A percentile compares a stretch with the other conserved stretches of the same genome.
These are phyloP conservation scores for Hypocryptadius cinnamomeus DNA, from an alignment of 2,113 vertebrate genomes.

Conservation along the genomic window DNA sequence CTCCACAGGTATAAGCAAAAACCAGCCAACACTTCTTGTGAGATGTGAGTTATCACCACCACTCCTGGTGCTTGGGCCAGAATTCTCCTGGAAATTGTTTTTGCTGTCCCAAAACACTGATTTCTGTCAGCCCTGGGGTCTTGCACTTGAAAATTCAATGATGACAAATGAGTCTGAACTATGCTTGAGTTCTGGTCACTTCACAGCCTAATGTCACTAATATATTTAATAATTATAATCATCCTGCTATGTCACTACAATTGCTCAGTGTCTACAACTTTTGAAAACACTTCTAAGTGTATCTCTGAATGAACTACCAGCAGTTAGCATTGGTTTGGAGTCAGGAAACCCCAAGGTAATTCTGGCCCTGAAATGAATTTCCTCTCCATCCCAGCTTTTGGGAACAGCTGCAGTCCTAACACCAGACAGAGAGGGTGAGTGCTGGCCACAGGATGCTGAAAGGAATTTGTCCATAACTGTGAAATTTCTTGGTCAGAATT, in stretches of 20 bases:
- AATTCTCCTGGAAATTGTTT: not conserved
- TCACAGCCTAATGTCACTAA: conserved; percentile 4
- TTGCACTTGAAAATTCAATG: not conserved
- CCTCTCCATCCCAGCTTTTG: not conserved
- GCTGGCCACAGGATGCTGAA: not conserved
- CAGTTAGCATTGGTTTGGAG: not conserved
- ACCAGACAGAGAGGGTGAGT: not conserved
- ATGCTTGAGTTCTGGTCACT: not conserved
- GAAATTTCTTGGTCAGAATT: not conserved
- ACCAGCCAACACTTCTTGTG: conserved; percentile 7
- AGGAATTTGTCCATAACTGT: not conserved
- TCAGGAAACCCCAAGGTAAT: not conserved
- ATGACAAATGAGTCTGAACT: not conserved
- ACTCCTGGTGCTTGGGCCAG: not conserved
- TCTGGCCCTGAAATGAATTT: not conserved
- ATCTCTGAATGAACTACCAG: not conserved
- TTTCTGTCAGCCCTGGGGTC: not conserved
- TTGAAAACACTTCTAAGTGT: not conserved
- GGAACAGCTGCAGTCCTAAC: not conserved
- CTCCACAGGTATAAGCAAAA: conserved; percentile 24
- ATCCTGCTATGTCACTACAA: not conserved
- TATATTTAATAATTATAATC: not conserved
- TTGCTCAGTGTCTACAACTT: not conserved
- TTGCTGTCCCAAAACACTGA: not conserved
- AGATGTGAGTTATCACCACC: not conserved